Evolutionary conservation across 2,888 invertebrate species (phyloP).

Genomic region (Tachystola acroxantha): DNA sequence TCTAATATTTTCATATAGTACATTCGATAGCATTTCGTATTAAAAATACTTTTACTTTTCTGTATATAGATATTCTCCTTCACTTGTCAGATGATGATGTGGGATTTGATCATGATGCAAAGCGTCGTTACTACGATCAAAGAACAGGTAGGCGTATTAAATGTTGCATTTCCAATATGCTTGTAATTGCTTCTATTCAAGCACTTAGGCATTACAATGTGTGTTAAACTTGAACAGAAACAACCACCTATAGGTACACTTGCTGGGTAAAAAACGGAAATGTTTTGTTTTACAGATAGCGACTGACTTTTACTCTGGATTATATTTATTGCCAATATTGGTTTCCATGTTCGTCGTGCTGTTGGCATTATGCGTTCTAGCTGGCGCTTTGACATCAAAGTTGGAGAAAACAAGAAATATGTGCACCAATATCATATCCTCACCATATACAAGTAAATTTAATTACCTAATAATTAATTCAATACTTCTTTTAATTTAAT

Average conservation of each 20-base stretch:
- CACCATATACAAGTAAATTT: constrained; percentile 31
- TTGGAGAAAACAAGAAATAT: constrained; percentile 32
- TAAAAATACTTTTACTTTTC: constrained; percentile 1
- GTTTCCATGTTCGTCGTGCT: constrained; percentile 21
- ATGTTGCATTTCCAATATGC: too few species aligned
- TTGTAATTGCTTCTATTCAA: too few species aligned
- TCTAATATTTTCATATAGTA: background rate
- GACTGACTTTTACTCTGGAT: constrained; percentile 17
- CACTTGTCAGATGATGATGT: constrained; percentile 32
- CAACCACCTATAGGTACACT: constrained; percentile 1
- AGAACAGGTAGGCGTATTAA: constrained; percentile 40
- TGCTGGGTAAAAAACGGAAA: too few species aligned
- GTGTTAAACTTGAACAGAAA: too few species aligned
- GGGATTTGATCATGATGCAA: constrained; percentile 40
- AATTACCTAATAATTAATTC: too few species aligned
- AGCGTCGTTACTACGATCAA: constrained; percentile 37
- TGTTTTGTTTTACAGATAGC: constrained; percentile 22
- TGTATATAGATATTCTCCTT: constrained; percentile 41
- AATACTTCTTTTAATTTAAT: too few species aligned
- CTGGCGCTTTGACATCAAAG: constrained; percentile 27
- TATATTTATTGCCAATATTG: constrained; percentile 23
- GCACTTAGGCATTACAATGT: too few species aligned
- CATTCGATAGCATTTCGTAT: too few species aligned
- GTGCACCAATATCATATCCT: constrained; percentile 30
- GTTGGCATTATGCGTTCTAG: constrained; percentile 24